Percentiles rank a stretch among this genome's conserved stretches.
phyloP scores from a whole-genome alignment of 2,888 invertebrate genomes.

The Stramonita haemastoma region DNA sequence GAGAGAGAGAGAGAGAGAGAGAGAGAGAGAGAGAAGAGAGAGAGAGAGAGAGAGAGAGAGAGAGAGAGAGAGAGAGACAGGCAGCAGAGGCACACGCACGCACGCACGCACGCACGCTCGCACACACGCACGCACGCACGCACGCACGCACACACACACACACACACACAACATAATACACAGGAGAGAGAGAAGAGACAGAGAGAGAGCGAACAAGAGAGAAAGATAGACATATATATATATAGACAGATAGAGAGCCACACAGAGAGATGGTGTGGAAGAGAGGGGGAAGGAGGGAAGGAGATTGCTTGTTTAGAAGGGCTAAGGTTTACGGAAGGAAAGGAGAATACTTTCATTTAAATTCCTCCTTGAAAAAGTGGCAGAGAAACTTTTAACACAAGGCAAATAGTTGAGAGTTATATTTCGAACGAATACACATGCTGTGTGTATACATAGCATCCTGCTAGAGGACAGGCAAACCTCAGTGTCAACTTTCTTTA shows the following conservation, averaged over 20 bases:
- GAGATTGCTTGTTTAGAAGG: background rate
- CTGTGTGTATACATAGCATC: too few relatives aligned
- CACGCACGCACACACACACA: conserved; percentile 3
- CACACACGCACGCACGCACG: background rate
- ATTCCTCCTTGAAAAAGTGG: background rate
- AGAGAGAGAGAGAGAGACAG: background rate
- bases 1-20: too few relatives aligned
- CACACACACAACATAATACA: background rate
- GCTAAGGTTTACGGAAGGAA: background rate
- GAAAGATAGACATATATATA: background rate
- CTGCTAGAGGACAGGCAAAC: too few relatives aligned
- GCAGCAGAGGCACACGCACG: background rate
- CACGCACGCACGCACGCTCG: background rate
- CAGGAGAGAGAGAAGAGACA: background rate
- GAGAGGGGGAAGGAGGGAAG: background rate
- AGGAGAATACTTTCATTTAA: background rate
- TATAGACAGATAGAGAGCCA: background rate
- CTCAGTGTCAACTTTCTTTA: too few relatives aligned
- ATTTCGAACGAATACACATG: too few relatives aligned
- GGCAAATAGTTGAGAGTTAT: too few relatives aligned
- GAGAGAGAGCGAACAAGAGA: background rate
- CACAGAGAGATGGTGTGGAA: background rate
- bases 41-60: background rate
- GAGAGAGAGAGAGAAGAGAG: too few relatives aligned
- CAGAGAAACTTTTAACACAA: too few relatives aligned